Evolutionary conservation across 2,888 invertebrate genomes (phyloP), one percentile per base, ranked within the genome.

Genomic region (Tetrapedia diversipes): DNA sequence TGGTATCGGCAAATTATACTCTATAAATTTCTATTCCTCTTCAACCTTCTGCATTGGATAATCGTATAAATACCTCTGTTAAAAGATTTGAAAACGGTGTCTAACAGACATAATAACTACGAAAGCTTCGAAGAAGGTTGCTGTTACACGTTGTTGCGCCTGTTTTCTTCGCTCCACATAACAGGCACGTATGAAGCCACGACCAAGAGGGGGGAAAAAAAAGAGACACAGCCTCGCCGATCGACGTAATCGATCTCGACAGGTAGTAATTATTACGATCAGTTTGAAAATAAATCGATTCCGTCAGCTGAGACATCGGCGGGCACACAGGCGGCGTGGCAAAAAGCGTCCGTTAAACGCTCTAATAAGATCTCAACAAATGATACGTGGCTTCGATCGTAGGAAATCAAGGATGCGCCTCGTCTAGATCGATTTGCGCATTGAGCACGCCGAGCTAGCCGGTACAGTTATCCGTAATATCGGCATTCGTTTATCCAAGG

Each of bases 391-490:
- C 37, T 29, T 16, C 41, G 61, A 72, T 69, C 68, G 32, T 32
- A n/a, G 47, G 34, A 51, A 57, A 76, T 71, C 65, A 60, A 76
- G 81, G 70, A 80, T 77, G 73, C 47, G 66, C 54, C 57, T 57
- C 63, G 29, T 67, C 43, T 59, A 61, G 72, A 78, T 83, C 82
- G 80, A 82, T 84, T 82, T 71, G 74, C 80, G 69, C 56, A 72
- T 80, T 45, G 65, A 65, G 37, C 47, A 54, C 54, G 51, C 43
- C 41, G 19, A 41, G 41, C 63, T 32, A 22, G 60, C 27, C 39
- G 32, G 72, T 81, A 86, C 85, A 86, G 84, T 84, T 84, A 85
- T 71, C 43, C 80, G 75, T 78, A 83, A 83, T 81, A 81, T 80
- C 80, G 74, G 70, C 61, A 76, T 74, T 80, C 83, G 79, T 66